Base-by-base conservation (phyloP, 2,113 vertebrate species). In the Amblyopsis rosae region DNA sequence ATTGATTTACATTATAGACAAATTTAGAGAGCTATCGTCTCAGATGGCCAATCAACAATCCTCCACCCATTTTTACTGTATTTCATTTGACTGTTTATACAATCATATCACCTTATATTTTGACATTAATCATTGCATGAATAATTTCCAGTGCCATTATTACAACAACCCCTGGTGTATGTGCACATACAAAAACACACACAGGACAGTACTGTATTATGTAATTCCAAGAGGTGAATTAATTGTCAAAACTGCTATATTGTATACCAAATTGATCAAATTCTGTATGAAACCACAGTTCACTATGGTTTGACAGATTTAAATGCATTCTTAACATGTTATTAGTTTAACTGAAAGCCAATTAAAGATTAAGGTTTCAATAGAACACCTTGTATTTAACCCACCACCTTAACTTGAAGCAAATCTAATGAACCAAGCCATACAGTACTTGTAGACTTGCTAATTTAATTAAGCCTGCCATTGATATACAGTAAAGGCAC, bases 1-100 rank as follows among this genome's bases (percentile, higher is more conserved):
- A 62, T 74, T 54, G 73, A 81, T 88, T 84, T 84, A 84, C 77
- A 82, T 77, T 53, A 75, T 73, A 69, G 73, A 79, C 77, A 71
- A 51, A 82, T 60, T 85, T 58, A 72, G 65, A 80, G 15, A 13
- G 11, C 54, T 58, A 13, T 17, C 33, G 68, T 53, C 41, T 72
- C 46, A 32, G 64, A 62, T 80, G 70, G 69, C 41, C 6, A 32
- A 48, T 6, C 48, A 73, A 63, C 55, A 61, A 77, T 46, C 69
- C 61, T 75, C 61, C 71, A 63, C 77, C 76, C 46, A 60, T 74
- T 82, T 73, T 65, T 32, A 82, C 61, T 82, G 74, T 82, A 76
- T 66, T 65, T 83, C 67, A 82, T 79, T 86, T 74, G 69, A 77
- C 67, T 16, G 11, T 70, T 55, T 69, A 67, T 51, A 50, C 12